Evolutionary conservation across 2,888 invertebrate genomes (phyloP).

Genomic region (Apocheima hispidaria): DNA sequence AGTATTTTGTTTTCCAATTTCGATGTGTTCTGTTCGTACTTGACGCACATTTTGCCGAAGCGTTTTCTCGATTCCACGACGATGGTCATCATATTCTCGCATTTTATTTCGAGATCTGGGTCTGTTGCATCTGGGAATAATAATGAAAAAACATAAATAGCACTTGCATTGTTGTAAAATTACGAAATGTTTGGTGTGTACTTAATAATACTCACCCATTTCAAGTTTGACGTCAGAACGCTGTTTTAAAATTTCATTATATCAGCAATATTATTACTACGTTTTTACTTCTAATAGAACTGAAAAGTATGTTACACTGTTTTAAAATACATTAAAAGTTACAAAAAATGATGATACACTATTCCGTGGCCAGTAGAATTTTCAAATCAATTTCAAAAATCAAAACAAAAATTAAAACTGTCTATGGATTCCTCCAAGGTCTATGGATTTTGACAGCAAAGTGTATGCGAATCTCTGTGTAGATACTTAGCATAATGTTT

Average conservation of each 20-base stretch:
- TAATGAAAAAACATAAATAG: background rate
- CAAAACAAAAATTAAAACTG: no score
- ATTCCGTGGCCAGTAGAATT: background rate
- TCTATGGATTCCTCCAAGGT: no score
- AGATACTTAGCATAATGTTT: no score
- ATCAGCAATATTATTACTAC: background rate
- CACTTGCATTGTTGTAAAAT: background rate
- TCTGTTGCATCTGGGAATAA: constrained; percentile 59
- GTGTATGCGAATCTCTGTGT: background rate
- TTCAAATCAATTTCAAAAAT: background rate
- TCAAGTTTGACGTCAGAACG: background rate
- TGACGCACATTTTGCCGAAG: constrained; percentile 70
- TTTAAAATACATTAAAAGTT: background rate
- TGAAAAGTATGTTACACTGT: background rate
- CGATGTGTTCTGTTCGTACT: constrained; percentile 69
- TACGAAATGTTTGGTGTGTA: background rate
- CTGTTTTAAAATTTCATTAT: background rate
- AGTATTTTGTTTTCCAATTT: constrained; percentile 70
- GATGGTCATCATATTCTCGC: constrained; percentile 75
- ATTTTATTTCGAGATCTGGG: constrained; percentile 63
- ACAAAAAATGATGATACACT: background rate
- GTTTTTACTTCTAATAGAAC: background rate
- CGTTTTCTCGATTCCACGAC: constrained; percentile 79
- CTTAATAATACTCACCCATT: constrained; percentile 19
- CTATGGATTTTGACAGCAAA: background rate